Conservation (phyloP, 23 tunicate species). For the Styela clava region DNA sequence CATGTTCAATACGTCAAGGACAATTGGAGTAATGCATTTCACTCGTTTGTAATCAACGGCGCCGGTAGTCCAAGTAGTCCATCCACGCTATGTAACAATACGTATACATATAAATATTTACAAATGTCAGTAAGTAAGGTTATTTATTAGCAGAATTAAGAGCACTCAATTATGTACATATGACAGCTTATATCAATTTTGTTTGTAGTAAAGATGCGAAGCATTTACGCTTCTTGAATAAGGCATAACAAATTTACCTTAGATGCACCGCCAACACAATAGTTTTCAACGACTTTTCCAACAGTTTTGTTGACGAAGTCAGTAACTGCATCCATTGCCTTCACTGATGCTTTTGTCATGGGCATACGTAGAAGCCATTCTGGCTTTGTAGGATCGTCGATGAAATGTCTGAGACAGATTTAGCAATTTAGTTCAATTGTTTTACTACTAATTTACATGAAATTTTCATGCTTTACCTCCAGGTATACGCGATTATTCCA, state of each 20-base stretch:
- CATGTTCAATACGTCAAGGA: slow-evolving; percentile 90
- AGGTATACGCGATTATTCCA: slow-evolving; percentile 93
- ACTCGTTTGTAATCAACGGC: slow-evolving; percentile 91
- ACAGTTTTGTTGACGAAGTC: slow-evolving; percentile 79
- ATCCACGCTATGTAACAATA: slow-evolving; percentile 94
- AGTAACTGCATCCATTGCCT: slow-evolving; percentile 80
- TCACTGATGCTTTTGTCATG: slow-evolving; percentile 93
- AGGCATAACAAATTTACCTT: too few relatives aligned
- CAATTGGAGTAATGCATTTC: slow-evolving; percentile 86
- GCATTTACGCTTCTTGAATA: too few relatives aligned
- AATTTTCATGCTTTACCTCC: slow-evolving; percentile 34
- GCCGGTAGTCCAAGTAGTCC: slow-evolving; percentile 95
- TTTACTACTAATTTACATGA: neutral
- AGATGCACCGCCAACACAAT: slow-evolving; percentile 89
- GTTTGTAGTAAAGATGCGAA: too few relatives aligned
- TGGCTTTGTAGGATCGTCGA: slow-evolving; percentile 77
- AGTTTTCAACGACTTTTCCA: slow-evolving; percentile 45
- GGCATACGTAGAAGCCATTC: slow-evolving; percentile 92
- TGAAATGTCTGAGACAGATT: slow-evolving; percentile 38
- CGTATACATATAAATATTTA: too few relatives aligned
- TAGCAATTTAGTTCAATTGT: neutral
- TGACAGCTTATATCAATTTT: too few relatives aligned
- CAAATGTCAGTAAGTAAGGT: too few relatives aligned
- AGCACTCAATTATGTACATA: too few relatives aligned
- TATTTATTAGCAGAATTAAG: too few relatives aligned